These are phyloP conservation scores for Illadopsis cleaveri DNA, from an alignment of 2,113 vertebrate genomes.

Conservation along the genomic window DNA sequence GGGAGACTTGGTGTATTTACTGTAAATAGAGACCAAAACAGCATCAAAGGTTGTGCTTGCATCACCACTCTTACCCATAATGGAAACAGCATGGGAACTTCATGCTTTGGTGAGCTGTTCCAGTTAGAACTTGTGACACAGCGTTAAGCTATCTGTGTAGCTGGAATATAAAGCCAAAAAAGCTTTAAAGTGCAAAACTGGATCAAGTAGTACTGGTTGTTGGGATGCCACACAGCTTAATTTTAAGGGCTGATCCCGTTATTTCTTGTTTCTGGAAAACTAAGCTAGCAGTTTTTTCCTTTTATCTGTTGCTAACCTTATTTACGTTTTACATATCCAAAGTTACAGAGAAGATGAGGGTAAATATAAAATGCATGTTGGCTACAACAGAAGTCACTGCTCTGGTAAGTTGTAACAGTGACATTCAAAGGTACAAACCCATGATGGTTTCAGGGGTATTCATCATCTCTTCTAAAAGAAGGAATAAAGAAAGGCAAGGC, in stretches of 20 bases:
- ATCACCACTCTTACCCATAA: not conserved
- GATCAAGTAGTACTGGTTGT: not conserved
- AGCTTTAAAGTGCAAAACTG: not conserved
- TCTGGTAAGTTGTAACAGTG: not conserved
- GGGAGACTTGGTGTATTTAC: not conserved
- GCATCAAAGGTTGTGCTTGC: not conserved
- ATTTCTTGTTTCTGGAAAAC: not conserved
- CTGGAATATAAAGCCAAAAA: not conserved
- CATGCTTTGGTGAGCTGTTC: not conserved
- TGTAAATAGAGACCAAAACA: not conserved
- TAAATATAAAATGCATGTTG: not conserved
- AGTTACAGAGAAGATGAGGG: not conserved
- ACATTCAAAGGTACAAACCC: not conserved
- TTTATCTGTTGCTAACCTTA: not conserved
- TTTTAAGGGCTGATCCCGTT: not conserved
- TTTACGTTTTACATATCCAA: not conserved
- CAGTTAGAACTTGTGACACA: not conserved
- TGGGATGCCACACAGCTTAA: not conserved
- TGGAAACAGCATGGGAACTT: not conserved
- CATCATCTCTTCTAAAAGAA: not conserved
- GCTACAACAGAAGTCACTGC: not conserved
- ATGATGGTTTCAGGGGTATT: not conserved
- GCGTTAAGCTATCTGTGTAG: not conserved
- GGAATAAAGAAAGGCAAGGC: not conserved
- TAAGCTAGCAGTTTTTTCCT: not conserved